A percentile compares a stretch with the other conserved stretches of the same genome.
These are phyloP conservation scores for Ladona fulva DNA, from an alignment of 1,140 invertebrate genomes.

Conservation along the genomic window DNA sequence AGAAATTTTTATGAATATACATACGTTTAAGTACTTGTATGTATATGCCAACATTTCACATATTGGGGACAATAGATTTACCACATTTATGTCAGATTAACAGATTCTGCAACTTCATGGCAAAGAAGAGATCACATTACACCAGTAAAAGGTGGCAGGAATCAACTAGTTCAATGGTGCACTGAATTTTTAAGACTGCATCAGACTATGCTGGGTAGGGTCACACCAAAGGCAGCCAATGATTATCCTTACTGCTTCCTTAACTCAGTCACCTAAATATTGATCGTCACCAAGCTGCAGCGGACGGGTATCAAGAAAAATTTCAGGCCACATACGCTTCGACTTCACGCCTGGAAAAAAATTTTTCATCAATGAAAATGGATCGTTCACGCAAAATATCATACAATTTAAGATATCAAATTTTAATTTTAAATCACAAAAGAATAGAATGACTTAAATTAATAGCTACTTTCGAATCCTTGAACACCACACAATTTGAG, in stretches of 20 bases:
- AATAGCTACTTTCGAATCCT: too few species aligned
- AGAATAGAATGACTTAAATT: too few species aligned
- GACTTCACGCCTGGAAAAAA: background rate
- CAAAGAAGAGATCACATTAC: background rate
- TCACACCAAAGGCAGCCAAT: background rate
- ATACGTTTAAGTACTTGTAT: too few species aligned
- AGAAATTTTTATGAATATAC: too few species aligned
- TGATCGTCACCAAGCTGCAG: background rate
- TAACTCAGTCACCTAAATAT: background rate
- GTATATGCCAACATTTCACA: background rate
- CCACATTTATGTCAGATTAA: too few species aligned
- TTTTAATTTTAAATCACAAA: too few species aligned
- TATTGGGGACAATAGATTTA: background rate
- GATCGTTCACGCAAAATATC: background rate
- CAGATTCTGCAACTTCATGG: too few species aligned
- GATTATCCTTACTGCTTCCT: background rate
- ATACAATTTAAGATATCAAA: too few species aligned
- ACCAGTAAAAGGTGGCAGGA: background rate
- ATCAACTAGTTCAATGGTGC: background rate
- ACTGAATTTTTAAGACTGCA: background rate
- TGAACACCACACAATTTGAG: too few species aligned
- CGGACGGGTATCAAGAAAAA: background rate
- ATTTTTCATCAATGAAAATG: background rate
- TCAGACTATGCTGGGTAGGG: background rate
- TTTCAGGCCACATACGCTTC: background rate